These are phyloP conservation scores for Balaeniceps rex DNA, from an alignment of 2,113 vertebrate genomes.

Conservation along the genomic window DNA sequence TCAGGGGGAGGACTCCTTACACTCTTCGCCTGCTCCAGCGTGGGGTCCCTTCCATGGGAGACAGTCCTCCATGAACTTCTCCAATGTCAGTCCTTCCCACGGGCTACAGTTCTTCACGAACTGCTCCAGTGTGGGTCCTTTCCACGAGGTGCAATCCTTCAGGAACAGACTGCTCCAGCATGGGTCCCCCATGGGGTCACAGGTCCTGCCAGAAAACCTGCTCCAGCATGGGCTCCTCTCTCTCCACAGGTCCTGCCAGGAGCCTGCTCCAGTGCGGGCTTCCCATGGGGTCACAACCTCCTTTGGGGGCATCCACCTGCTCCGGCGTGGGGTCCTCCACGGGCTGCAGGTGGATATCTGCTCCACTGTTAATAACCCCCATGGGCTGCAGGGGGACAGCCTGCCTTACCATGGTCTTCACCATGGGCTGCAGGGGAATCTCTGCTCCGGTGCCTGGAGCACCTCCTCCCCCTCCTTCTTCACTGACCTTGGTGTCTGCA, in stretches of 20 bases:
- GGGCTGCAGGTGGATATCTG: not conserved
- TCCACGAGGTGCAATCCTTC: not conserved
- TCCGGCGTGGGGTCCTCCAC: not conserved
- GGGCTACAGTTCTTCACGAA: not conserved
- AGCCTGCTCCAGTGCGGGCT: not conserved
- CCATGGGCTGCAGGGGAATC: not conserved
- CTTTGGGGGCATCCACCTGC: not conserved
- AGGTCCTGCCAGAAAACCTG: no score
- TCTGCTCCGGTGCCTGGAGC: not conserved
- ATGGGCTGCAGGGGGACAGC: not conserved
- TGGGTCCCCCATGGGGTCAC: no score
- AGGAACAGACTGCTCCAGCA: not conserved
- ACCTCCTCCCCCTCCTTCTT: not conserved
- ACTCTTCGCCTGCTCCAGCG: not conserved
- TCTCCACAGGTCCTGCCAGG: no score
- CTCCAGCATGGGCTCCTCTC: no score
- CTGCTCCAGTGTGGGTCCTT: not conserved
- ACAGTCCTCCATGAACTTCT: not conserved
- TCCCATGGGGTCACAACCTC: not conserved
- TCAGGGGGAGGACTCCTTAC: not conserved
- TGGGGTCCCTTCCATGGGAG: not conserved
- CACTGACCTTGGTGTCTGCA: not conserved
- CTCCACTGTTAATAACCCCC: not conserved
- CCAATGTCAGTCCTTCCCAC: not conserved
- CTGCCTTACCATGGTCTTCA: not conserved